These are phyloP conservation scores for Pseudomyrmex pallidus DNA, from an alignment of 1,140 invertebrate species.

Conservation along the genomic window DNA sequence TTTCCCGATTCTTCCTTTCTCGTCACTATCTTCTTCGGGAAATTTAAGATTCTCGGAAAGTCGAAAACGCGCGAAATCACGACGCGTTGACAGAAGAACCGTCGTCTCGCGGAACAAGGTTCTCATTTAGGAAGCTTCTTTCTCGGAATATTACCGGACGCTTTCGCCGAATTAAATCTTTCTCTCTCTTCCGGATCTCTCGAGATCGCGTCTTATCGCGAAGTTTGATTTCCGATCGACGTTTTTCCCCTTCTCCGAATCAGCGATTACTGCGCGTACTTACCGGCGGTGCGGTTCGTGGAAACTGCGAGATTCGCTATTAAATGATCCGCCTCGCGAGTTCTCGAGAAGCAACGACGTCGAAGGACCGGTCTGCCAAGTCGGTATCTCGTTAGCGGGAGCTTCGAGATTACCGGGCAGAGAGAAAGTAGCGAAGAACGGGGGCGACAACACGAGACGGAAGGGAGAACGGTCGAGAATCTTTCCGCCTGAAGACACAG, in stretches of 20 bases:
- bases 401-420: slow-evolving; percentile 57
- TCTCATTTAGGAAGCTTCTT: slow-evolving; percentile 34
- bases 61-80: slow-evolving; percentile 7
- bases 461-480: slow-evolving; percentile 42
- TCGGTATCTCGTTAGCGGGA: slow-evolving; percentile 71
- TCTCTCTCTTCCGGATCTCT: not conserved
- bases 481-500: slow-evolving; percentile 4
- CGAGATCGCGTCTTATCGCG: slow-evolving; percentile 17
- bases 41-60: not conserved
- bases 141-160: slow-evolving; percentile 24
- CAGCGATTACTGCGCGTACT: slow-evolving; percentile 22
- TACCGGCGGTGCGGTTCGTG: not conserved
- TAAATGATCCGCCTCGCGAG: slow-evolving; percentile 49
- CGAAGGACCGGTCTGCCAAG: slow-evolving; percentile 51
- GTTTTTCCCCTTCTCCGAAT: not conserved
- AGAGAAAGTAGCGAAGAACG: slow-evolving; percentile 62
- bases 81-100: not conserved
- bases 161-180: slow-evolving; percentile 47
- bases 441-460: slow-evolving; percentile 35
- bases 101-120: slow-evolving; percentile 6
- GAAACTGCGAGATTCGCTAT: slow-evolving; percentile 36
- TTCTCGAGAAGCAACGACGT: slow-evolving; percentile 52
- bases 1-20: not conserved
- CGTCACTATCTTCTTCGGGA: not conserved
- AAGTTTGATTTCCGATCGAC: slow-evolving; percentile 51